phyloP scores from a whole-genome alignment of 2,888 invertebrate genomes.

The Dolichomitus sp. region DNA sequence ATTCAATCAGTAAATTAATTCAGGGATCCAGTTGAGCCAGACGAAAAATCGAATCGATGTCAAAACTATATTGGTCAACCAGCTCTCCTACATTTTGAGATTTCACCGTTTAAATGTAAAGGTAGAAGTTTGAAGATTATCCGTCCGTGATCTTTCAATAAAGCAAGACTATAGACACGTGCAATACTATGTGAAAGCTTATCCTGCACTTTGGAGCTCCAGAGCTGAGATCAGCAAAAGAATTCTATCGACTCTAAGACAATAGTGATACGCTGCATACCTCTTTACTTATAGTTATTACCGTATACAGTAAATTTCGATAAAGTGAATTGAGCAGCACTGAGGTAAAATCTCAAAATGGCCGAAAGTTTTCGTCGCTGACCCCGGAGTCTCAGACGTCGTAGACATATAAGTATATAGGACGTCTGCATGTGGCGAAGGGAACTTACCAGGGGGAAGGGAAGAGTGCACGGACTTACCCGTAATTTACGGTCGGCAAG shows the following conservation, averaged over 20 bases:
- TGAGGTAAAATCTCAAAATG: slow-evolving; percentile 39
- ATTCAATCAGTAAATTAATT: too few species aligned
- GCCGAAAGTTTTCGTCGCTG: slow-evolving; percentile 47
- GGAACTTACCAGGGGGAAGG: slow-evolving; percentile 60
- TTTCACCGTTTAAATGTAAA: slow-evolving; percentile 44
- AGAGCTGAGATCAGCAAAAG: neutral
- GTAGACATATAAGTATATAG: slow-evolving; percentile 29
- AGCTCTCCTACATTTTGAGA: too few species aligned
- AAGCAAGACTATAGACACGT: neutral
- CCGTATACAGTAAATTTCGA: slow-evolving; percentile 22
- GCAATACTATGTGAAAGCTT: slow-evolving; percentile 28
- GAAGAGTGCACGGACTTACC: slow-evolving; percentile 69
- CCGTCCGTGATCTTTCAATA: slow-evolving; percentile 43
- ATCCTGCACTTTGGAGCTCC: slow-evolving; percentile 20
- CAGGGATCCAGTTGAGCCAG: too few species aligned
- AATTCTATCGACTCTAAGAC: slow-evolving; percentile 34
- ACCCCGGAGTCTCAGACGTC: slow-evolving; percentile 24
- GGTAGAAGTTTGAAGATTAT: neutral
- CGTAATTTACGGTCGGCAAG: slow-evolving; percentile 78
- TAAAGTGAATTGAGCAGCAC: slow-evolving; percentile 28
- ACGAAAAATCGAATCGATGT: too few species aligned
- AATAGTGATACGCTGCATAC: slow-evolving; percentile 10
- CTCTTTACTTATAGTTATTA: slow-evolving; percentile 23
- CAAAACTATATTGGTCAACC: too few species aligned
- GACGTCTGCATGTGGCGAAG: slow-evolving; percentile 43